Evolutionary conservation across 2,797 vertebrate genomes (phyloP).

Genomic region (Pseudotriccus pelzelni): DNA sequence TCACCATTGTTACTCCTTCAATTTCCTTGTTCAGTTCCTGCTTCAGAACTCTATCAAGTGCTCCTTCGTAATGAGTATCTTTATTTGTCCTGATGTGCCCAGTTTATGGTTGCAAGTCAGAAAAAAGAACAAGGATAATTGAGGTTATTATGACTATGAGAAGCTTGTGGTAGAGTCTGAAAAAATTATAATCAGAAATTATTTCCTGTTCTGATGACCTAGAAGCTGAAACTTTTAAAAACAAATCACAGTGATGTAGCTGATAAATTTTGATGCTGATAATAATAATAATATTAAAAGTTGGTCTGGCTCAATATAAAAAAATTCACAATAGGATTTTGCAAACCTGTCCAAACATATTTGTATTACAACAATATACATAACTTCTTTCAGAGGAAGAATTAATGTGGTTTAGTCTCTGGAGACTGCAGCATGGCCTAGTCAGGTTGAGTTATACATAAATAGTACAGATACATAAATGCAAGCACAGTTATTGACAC

Average conservation of each 20-base stretch:
- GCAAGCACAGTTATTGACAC: neutral
- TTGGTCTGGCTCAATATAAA: constrained; percentile 4
- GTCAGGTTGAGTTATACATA: constrained; percentile 6
- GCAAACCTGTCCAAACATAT: constrained; percentile 27
- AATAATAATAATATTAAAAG: neutral
- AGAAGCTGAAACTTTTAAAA: constrained; percentile 35
- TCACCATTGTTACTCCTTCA: neutral
- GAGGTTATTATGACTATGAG: constrained; percentile 34
- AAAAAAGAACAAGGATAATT: constrained; percentile 5
- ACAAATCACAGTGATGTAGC: neutral
- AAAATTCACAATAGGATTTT: constrained; percentile 33
- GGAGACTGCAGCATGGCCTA: constrained; percentile 33
- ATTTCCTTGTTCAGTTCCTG: neutral
- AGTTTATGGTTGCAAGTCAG: neutral
- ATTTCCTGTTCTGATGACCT: constrained; percentile 40
- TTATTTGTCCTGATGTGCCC: neutral
- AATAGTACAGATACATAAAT: constrained; percentile 16
- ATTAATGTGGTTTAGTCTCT: constrained; percentile 32
- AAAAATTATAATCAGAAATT: neutral
- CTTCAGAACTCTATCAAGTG: neutral
- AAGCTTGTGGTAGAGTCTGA: constrained; percentile 25
- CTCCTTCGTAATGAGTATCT: neutral
- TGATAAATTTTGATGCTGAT: constrained; percentile 7
- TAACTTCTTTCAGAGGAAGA: constrained; percentile 22
- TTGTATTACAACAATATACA: constrained; percentile 36